Percentiles rank a stretch among this genome's conserved stretches.
Conservation (phyloP, 2,888 invertebrate species). For the Heterodera filipjevi region DNA sequence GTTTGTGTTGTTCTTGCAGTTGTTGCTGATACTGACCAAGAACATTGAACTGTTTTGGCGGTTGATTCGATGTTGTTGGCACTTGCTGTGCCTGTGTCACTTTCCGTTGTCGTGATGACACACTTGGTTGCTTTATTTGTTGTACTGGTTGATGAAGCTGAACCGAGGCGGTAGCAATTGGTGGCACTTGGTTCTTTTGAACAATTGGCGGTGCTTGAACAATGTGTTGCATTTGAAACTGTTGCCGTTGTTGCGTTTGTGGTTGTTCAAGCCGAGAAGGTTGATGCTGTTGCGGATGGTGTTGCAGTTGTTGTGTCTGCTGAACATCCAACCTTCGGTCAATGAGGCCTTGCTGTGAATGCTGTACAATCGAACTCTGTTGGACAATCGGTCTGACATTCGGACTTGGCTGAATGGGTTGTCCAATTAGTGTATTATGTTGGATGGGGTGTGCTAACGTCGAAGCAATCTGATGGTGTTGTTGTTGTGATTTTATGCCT, state of each 20-base stretch:
- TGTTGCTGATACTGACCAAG: background rate
- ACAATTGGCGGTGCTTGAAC: conserved; percentile 12
- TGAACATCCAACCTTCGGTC: background rate
- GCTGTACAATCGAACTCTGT: background rate
- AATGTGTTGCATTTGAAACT: background rate
- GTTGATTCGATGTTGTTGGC: background rate
- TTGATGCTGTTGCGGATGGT: background rate
- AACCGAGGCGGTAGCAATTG: background rate
- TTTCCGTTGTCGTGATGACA: background rate
- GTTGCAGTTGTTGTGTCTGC: background rate
- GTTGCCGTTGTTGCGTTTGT: background rate
- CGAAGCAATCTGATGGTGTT: background rate
- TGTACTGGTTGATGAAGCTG: background rate
- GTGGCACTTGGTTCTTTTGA: background rate
- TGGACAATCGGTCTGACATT: background rate
- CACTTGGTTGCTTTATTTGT: background rate
- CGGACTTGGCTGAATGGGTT: background rate
- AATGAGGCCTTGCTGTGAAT: background rate
- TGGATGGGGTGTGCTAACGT: background rate
- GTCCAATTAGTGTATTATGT: background rate
- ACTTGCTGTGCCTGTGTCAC: background rate
- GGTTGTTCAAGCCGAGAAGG: background rate
- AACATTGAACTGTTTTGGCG: background rate
- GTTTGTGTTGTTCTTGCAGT: background rate
- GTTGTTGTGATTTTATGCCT: background rate